Conservation (phyloP, 2,888 invertebrate species). For the Cheilosia vernalis region DNA sequence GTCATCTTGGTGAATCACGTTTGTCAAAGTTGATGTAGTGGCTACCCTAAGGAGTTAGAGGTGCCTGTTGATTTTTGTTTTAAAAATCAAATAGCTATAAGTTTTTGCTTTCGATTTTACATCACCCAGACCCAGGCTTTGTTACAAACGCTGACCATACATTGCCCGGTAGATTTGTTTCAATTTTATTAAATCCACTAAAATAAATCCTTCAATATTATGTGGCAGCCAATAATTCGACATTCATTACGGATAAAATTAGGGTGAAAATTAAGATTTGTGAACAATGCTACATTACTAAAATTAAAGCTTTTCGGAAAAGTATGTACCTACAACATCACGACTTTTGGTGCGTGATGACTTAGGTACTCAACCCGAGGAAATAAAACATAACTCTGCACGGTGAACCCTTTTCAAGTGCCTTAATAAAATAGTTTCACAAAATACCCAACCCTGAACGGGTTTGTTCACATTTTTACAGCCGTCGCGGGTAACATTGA, state of each 20-base stretch:
- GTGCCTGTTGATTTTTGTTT: background rate
- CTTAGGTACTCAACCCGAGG: background rate
- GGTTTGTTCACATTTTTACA: background rate
- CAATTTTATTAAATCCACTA: too few species aligned
- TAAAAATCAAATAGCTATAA: constrained; percentile 15
- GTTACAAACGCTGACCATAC: background rate
- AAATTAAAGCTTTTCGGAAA: background rate
- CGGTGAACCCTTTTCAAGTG: background rate
- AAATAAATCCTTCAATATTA: too few species aligned
- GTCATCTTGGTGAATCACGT: constrained; percentile 34
- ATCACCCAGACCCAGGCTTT: too few species aligned
- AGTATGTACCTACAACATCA: background rate
- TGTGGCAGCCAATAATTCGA: too few species aligned
- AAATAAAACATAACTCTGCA: background rate
- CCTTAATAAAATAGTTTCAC: constrained; percentile 19
- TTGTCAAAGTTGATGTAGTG: background rate
- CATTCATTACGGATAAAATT: too few species aligned
- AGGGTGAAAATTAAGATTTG: too few species aligned
- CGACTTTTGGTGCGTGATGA: background rate
- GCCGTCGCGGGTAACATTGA: background rate
- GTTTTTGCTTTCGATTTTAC: background rate
- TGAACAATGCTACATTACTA: background rate
- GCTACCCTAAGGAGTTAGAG: background rate
- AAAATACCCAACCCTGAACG: background rate
- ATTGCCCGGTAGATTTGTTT: background rate